Base-by-base conservation (phyloP, 2,888 invertebrate genomes). In the Lathronympha strigana region DNA sequence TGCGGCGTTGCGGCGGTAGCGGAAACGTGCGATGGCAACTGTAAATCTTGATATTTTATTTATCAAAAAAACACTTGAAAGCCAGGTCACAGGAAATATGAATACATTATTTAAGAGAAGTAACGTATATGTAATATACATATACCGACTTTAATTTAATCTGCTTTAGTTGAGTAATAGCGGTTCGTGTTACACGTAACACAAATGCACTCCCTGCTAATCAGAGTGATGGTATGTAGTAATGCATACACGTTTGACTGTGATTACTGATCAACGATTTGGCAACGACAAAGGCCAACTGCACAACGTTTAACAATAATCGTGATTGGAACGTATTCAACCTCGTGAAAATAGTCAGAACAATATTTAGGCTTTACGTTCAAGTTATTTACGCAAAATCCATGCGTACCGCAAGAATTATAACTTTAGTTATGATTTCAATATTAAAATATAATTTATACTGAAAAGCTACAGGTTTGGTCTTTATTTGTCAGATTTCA, bases 281-380 rank as follows among this genome's bases (percentile, higher is more conserved):
- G 62, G 54, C 38, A 63, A 63, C 28, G 19, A 62, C 51, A 62
- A 36, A 45, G 45, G 38, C 36, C 54, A 62, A 62, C 54, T 47
- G 62, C 45, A 54, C 13, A 45, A 54, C 47, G 43, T 55, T 63
- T 55, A 54, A 47, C 47, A 63, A 63, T 63, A 63, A 47, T 63
- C 62, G 38, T 63, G 62, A 55, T 63, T 63, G 54, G 54, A 47
- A 54, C 33, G 47, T 53, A 53, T 53, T 61, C 53, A 61, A 61
- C 43, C 43, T 23, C 40, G 15, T 51, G 1, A 43, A 61, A 43
- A 61, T 51, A 31, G 38, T 31, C 15, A 8, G 19, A 5, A 13
- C 19, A 25, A 40, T 40, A 51, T 43, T 51, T 43, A 40, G 31
- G 51, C 8, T 51, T 33, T 25, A 43, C n/a, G 23, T 36, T 53